These are phyloP conservation scores for Gastrophysa polygoni DNA, from an alignment of 2,888 invertebrate species.

Conservation along the genomic window DNA sequence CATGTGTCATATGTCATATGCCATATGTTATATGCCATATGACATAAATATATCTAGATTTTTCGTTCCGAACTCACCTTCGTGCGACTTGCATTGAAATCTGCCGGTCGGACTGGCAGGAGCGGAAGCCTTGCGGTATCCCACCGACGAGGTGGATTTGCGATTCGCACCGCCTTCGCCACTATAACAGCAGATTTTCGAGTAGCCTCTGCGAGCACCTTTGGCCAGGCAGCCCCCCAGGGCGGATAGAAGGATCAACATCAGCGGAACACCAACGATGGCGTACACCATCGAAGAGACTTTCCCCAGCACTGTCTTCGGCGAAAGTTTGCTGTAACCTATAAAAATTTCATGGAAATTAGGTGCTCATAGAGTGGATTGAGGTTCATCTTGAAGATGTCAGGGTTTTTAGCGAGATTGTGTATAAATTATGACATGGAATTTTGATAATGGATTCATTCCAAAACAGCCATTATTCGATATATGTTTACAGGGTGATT, in stretches of 20 bases:
- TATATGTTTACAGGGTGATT: no score
- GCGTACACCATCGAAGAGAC: slow-evolving; percentile 87
- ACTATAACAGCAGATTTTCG: slow-evolving; percentile 57
- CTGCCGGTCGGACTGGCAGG: slow-evolving; percentile 61
- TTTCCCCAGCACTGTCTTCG: slow-evolving; percentile 81
- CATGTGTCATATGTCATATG: no score
- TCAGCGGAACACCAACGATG: slow-evolving; percentile 84
- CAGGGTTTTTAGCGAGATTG: no score
- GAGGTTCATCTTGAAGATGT: no score
- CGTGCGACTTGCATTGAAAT: slow-evolving; percentile 55
- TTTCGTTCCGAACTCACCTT: slow-evolving; percentile 35
- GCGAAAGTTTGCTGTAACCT: slow-evolving; percentile 89
- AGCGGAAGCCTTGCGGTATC: slow-evolving; percentile 64
- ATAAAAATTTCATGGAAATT: no score
- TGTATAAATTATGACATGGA: no score
- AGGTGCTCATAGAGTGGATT: no score
- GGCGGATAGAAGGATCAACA: slow-evolving; percentile 84
- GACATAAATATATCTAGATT: no score
- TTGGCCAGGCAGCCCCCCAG: slow-evolving; percentile 82
- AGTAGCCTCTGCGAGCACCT: slow-evolving; percentile 73
- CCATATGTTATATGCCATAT: no score
- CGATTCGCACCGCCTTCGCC: slow-evolving; percentile 30
- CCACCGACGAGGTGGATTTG: slow-evolving; percentile 45
- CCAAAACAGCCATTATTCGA: no score
- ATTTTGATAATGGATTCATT: no score